Evolutionary conservation across 2,797 vertebrate species (phyloP).

Genomic region (Amphiprion clarkii): DNA sequence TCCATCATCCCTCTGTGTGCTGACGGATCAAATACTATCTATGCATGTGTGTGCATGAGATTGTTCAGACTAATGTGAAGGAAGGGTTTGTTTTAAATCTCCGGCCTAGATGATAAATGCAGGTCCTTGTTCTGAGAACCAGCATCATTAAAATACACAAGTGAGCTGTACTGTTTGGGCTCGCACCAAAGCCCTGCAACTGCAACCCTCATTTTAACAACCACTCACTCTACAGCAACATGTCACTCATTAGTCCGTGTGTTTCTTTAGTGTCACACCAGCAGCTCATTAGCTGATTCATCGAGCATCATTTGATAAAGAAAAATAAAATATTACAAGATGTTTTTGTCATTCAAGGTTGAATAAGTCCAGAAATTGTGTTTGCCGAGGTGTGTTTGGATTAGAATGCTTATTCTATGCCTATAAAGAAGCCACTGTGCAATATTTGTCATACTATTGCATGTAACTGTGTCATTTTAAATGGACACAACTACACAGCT

Average conservation of each 20-base stretch:
- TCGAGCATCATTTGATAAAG: background rate
- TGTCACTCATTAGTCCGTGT: conserved; percentile 25
- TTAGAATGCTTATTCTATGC: no score
- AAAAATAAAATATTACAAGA: background rate
- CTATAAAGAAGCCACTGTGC: no score
- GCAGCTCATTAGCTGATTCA: conserved; percentile 10
- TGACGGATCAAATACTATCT: conserved; percentile 28
- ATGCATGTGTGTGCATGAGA: background rate
- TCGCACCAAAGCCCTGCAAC: conserved; percentile 40
- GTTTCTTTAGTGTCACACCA: background rate
- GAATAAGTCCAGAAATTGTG: background rate
- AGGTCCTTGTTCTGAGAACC: conserved; percentile 20
- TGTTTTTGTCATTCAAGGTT: background rate
- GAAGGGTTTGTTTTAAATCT: conserved; percentile 38
- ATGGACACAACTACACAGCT: background rate
- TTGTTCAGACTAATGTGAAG: conserved; percentile 40
- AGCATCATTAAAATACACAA: conserved; percentile 63
- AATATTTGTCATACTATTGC: background rate
- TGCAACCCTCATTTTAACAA: conserved; percentile 27
- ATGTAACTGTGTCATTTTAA: background rate
- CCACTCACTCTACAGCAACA: background rate
- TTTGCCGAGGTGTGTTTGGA: background rate
- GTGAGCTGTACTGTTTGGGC: conserved; percentile 31
- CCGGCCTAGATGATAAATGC: conserved; percentile 20
- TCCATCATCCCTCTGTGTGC: conserved; percentile 43